A percentile compares a stretch with the other conserved stretches of the same genome.
These are phyloP conservation scores for Gryllus longicercus DNA, from an alignment of 2,888 invertebrate species.

Conservation along the genomic window DNA sequence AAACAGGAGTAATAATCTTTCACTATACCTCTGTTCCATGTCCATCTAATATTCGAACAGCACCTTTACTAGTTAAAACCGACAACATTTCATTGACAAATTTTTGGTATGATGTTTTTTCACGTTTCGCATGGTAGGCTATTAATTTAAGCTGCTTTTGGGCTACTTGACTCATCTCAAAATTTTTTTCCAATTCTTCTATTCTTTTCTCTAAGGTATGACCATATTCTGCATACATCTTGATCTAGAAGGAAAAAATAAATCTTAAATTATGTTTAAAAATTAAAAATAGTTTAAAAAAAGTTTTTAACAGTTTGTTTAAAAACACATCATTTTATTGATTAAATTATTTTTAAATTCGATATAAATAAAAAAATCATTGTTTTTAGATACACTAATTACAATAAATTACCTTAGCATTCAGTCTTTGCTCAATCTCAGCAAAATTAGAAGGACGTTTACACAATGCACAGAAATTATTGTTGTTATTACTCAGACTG, in stretches of 20 bases:
- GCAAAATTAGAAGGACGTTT: neutral
- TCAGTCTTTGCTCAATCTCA: neutral
- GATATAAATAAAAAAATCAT: too few relatives aligned
- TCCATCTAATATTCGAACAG: slow-evolving; percentile 26
- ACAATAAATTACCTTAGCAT: neutral
- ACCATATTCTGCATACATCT: neutral
- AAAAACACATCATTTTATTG: too few relatives aligned
- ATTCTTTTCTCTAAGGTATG: slow-evolving; percentile 20
- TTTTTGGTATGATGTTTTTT: slow-evolving; percentile 26
- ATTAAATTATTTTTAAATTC: too few relatives aligned
- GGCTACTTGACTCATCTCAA: slow-evolving; percentile 23
- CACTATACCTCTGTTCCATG: slow-evolving; percentile 25
- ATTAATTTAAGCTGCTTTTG: slow-evolving; percentile 26
- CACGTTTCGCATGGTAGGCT: slow-evolving; percentile 20
- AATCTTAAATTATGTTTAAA: neutral
- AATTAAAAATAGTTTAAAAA: too few relatives aligned
- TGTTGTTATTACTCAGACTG: neutral
- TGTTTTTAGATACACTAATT: too few relatives aligned
- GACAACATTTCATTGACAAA: slow-evolving; percentile 24
- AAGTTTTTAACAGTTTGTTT: too few relatives aligned
- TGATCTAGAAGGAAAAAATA: neutral
- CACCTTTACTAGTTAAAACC: slow-evolving; percentile 20
- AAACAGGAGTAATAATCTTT: neutral
- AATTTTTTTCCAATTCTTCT: slow-evolving; percentile 19
- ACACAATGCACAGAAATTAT: neutral